Base-by-base conservation (phyloP, 2,113 vertebrate genomes). In the Cavia porcellus region DNA sequence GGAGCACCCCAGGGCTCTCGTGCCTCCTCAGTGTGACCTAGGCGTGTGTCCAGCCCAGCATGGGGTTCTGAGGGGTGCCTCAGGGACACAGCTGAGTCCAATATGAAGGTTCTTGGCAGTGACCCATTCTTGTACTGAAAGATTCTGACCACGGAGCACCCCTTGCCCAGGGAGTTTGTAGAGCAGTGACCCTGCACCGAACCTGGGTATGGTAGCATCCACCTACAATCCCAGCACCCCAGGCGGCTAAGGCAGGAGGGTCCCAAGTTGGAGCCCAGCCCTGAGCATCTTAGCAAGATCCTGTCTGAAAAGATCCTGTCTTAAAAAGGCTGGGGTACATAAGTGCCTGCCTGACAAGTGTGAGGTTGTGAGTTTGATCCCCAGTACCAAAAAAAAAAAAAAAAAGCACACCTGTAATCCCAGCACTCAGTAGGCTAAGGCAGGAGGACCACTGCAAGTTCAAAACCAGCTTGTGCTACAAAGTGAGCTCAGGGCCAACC, bases 1-100 rank as follows among this genome's bases (percentile, higher is more conserved):
- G 55, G 64, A 72, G 55, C 7, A 1, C 24, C 14, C 57, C 62
- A 15, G 17, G 8, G 15, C 32, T 28, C 80, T 20, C 1, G 10
- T 5, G 30, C 30, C 2, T 45, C 81, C 28, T 42, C 2, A 0
- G 25, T 38, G 52, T 6, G 0, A 3, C 66, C 38, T 35, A 13
- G 86, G 75, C 55, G 82, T 81, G 32, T 30, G 66, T 35, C 74
- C n/a, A 4, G n/a, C 50, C 80, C 91, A 38, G 38, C 32, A 0
- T 52, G 32, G n/a, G 8, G 19, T 52, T 61, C 75, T 4, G 7
- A 45, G 42, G 10, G 13, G 45, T 28, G 50, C 5, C 50, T 14
- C 10, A 25, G 90, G 77, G 25, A 35, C 11, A 8, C 1, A n/a
- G 19, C 86, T 12, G 17, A 6, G 50, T 68, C 90, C 38, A 0